These are phyloP conservation scores for Prinia subflava DNA, from an alignment of 2,113 vertebrate genomes.

Conservation along the genomic window DNA sequence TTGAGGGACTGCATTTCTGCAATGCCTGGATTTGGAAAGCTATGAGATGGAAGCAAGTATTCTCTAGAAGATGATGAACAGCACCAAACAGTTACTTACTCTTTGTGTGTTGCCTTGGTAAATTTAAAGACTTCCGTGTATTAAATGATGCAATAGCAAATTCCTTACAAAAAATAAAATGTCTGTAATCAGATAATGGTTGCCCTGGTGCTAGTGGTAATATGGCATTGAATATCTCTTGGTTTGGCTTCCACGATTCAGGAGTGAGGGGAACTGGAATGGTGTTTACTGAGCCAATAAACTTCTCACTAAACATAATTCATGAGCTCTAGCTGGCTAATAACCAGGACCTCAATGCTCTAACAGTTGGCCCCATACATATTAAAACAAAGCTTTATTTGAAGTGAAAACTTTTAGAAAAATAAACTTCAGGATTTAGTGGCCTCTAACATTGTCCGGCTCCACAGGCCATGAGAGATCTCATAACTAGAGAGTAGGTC, in stretches of 20 bases:
- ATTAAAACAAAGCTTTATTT: constrained; percentile 67
- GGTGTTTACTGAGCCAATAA: constrained; percentile 70
- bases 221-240: constrained; percentile 37
- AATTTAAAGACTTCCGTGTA: neutral
- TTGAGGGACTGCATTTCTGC: neutral
- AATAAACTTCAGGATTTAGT: constrained; percentile 55
- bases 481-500: neutral
- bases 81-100: constrained; percentile 3
- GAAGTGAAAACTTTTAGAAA: constrained; percentile 60
- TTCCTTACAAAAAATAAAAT: constrained; percentile 48
- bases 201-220: constrained; percentile 19
- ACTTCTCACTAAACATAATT: constrained; percentile 70
- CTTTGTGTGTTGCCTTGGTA: constrained; percentile 12
- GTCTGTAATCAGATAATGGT: constrained; percentile 42
- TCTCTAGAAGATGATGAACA: neutral
- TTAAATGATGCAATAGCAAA: constrained; percentile 49
- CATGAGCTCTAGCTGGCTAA: constrained; percentile 61
- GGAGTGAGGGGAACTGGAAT: constrained; percentile 49
- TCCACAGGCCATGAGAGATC: neutral
- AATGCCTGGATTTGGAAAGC: neutral
- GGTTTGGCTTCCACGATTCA: constrained; percentile 37
- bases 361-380: constrained; percentile 58
- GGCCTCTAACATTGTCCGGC: neutral
- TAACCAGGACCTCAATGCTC: constrained; percentile 55
- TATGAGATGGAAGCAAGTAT: neutral